Conservation (phyloP, 2,113 vertebrate species). For the Ramphastos sulfuratus region DNA sequence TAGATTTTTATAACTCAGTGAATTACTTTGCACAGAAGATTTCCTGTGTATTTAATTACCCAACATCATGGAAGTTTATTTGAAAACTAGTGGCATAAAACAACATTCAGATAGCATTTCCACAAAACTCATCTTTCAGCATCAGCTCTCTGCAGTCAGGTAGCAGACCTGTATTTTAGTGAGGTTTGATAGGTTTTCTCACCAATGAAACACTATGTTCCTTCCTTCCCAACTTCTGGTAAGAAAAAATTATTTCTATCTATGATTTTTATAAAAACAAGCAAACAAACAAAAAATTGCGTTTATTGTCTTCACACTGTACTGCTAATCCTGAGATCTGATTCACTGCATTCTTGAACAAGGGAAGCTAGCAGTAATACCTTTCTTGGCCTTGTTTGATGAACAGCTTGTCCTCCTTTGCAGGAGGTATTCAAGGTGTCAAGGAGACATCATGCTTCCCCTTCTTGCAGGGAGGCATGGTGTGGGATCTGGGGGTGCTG, state of each 20-base stretch:
- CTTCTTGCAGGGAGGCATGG: rapidly evolving
- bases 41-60: not conserved
- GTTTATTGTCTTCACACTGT: not conserved
- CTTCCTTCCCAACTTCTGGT: not conserved
- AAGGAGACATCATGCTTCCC: not conserved
- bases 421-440: not conserved
- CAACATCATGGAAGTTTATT: not conserved
- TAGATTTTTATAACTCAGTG: not conserved
- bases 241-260: not conserved
- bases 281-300: not conserved
- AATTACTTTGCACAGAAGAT: not conserved
- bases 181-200: not conserved
- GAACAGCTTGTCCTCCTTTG: rapidly evolving
- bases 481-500: no score
- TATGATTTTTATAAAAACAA: not conserved
- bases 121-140: not conserved
- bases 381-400: not conserved
- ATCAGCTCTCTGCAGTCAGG: not conserved
- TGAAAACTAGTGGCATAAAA: not conserved
- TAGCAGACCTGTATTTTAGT: not conserved
- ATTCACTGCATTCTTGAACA: not conserved
- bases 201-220: not conserved
- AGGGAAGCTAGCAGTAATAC: not conserved
- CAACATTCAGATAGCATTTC: not conserved
- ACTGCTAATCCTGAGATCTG: not conserved